Percentiles rank a stretch among this genome's conserved stretches.
Conservation (phyloP, 2,888 invertebrate genomes). For the Mythimna pallens region DNA sequence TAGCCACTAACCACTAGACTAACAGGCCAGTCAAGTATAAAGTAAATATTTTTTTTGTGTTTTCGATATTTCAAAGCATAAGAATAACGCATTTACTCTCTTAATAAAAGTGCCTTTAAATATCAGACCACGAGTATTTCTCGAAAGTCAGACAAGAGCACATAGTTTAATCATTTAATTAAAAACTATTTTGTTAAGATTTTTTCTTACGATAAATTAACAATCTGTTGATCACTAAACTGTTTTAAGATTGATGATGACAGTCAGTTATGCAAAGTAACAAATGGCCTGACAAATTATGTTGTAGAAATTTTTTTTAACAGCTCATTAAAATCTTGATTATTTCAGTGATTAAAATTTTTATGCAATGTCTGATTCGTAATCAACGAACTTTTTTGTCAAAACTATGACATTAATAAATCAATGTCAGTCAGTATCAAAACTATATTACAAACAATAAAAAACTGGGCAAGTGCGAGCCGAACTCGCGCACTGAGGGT, state of each 20-base stretch:
- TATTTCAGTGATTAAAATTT: conserved; percentile 2
- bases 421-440: background rate
- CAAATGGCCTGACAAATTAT: conserved; percentile 35
- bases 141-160: conserved; percentile 16
- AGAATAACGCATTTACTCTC: conserved; percentile 17
- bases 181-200: conserved; percentile 31
- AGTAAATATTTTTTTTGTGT: no score
- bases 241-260: conserved; percentile 50
- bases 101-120: conserved; percentile 2
- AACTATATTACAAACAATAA: no score
- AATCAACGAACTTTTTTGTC: background rate
- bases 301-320: conserved; percentile 1
- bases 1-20: no score
- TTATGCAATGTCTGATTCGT: background rate
- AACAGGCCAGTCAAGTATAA: no score
- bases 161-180: conserved; percentile 35
- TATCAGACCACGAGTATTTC: background rate
- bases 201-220: conserved; percentile 16
- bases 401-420: background rate
- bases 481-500: no score
- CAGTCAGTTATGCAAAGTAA: conserved; percentile 38
- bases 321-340: conserved; percentile 22
- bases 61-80: background rate
- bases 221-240: conserved; percentile 25
- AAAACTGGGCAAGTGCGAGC: no score